These are phyloP conservation scores for Picus viridis DNA, from an alignment of 2,797 vertebrate genomes.

Conservation along the genomic window DNA sequence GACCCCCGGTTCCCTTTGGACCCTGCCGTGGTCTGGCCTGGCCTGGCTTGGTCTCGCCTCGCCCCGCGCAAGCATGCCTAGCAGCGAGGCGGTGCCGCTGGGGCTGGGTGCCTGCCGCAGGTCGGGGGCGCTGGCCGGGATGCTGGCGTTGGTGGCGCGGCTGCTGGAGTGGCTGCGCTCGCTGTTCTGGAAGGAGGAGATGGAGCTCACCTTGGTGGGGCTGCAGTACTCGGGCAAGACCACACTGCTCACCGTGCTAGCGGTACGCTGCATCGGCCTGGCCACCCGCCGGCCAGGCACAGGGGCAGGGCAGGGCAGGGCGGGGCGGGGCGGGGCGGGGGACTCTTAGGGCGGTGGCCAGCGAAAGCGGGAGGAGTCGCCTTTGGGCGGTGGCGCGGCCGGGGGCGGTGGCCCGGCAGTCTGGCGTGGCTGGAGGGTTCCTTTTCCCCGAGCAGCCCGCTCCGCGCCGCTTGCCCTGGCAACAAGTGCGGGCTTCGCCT, in stretches of 20 bases:
- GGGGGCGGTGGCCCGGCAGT: not conserved
- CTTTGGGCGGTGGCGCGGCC: not conserved
- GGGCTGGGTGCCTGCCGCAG: constrained; percentile 46
- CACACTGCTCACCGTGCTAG: constrained; percentile 82
- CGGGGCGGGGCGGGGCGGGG: not conserved
- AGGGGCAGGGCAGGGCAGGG: not conserved
- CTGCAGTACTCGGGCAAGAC: constrained; percentile 84
- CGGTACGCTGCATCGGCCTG: constrained; percentile 63
- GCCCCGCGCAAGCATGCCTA: not conserved
- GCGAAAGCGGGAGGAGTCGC: not conserved
- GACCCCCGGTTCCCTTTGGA: not conserved
- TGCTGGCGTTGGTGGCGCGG: constrained; percentile 81
- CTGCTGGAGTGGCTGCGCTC: constrained; percentile 83
- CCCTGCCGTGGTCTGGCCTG: not conserved
- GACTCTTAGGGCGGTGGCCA: not conserved
- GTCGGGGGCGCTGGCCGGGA: constrained; percentile 59
- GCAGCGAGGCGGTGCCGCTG: constrained; percentile 41
- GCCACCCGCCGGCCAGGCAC: not conserved
- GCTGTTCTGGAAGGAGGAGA: constrained; percentile 84
- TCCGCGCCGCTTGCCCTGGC: not conserved
- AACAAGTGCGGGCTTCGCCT: not conserved
- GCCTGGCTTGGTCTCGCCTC: not conserved
- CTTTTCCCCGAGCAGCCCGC: not conserved
- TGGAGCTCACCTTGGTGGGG: constrained; percentile 82
- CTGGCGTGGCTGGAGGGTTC: not conserved